Evolutionary conservation across 2,888 invertebrate species (phyloP).

Genomic region (Drosophila putrida): DNA sequence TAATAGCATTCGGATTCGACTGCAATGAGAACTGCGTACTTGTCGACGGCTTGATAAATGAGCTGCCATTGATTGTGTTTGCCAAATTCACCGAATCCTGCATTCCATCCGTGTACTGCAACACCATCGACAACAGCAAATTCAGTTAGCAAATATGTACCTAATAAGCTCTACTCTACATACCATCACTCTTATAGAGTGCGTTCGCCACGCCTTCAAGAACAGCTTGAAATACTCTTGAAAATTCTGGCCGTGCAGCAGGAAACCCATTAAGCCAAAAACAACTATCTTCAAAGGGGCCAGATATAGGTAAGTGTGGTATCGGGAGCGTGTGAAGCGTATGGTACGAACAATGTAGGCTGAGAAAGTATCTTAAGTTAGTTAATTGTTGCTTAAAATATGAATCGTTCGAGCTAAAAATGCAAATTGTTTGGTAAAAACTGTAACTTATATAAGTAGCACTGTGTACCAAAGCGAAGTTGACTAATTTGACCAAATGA

Average conservation of each 20-base stretch:
- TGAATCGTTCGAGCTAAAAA: too few relatives aligned
- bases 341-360: constrained; percentile 81
- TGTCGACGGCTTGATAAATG: constrained; percentile 42
- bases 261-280: constrained; percentile 89
- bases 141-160: background rate
- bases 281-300: constrained; percentile 92
- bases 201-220: constrained; percentile 86
- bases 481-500: background rate
- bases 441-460: too few relatives aligned
- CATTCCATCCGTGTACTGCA: constrained; percentile 45
- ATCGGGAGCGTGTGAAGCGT: constrained; percentile 88
- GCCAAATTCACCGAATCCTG: constrained; percentile 41
- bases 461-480: background rate
- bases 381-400: too few relatives aligned
- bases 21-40: constrained; percentile 60
- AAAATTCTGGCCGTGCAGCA: constrained; percentile 85
- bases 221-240: constrained; percentile 86
- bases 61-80: constrained; percentile 39
- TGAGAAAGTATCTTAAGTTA: constrained; percentile 16
- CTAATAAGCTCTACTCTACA: constrained; percentile 38
- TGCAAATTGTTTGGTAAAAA: too few relatives aligned
- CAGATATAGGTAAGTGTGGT: constrained; percentile 90
- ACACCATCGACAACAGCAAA: constrained; percentile 11
- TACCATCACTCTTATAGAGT: constrained; percentile 87
- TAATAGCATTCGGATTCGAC: constrained; percentile 76